Conservation (phyloP, 1,140 invertebrate genomes). For the Teleopsis dalmanni region DNA sequence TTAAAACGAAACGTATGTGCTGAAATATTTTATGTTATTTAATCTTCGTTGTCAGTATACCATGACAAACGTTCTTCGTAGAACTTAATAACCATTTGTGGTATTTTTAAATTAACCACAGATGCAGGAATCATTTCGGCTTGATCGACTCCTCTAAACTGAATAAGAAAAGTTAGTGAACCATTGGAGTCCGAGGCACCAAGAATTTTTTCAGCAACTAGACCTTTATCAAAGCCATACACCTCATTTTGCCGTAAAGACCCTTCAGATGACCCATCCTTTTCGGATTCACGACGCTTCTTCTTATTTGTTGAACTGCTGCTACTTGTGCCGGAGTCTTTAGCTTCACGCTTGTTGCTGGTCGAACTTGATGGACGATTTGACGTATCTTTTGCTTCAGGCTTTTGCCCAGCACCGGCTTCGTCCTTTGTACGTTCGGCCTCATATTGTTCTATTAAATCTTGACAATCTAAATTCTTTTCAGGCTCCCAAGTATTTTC, state of each 20-base stretch:
- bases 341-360: conserved; percentile 11
- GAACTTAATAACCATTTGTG: conserved; percentile 90
- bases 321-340: conserved; percentile 13
- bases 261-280: conserved; percentile 10
- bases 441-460: conserved; percentile 82
- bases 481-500: conserved; percentile 84
- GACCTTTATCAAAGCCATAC: conserved; percentile 80
- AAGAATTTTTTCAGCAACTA: conserved; percentile 89
- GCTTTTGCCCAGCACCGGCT: too few relatives aligned
- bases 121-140: conserved; percentile 88
- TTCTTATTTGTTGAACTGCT: conserved; percentile 15
- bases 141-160: conserved; percentile 91
- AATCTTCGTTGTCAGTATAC: not conserved
- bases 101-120: conserved; percentile 85
- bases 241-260: conserved; percentile 20
- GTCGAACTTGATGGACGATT: conserved; percentile 8
- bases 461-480: conserved; percentile 84
- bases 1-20: too few relatives aligned
- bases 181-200: conserved; percentile 58
- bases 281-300: conserved; percentile 8
- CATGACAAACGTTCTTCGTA: conserved; percentile 57
- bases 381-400: too few relatives aligned
- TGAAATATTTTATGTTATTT: too few relatives aligned
- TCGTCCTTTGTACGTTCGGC: conserved; percentile 48
- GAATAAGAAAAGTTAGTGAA: conserved; percentile 91